These are phyloP conservation scores for Ceratina australensis DNA, from an alignment of 1,140 invertebrate species.

Conservation along the genomic window DNA sequence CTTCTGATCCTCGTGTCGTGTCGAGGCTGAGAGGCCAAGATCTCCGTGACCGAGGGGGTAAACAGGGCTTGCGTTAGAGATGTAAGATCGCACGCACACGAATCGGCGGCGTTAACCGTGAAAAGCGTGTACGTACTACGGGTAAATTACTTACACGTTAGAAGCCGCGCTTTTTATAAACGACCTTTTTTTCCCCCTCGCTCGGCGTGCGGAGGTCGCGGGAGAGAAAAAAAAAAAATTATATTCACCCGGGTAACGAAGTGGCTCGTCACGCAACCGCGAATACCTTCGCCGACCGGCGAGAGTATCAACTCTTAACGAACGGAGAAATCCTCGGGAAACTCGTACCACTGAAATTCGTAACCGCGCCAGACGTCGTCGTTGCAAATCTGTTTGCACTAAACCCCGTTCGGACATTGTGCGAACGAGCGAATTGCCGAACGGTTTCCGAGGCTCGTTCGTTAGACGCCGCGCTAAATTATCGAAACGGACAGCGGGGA, in stretches of 20 bases:
- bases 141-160: conserved; percentile 27
- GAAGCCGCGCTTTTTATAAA: conserved; percentile 42
- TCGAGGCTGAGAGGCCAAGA: conserved; percentile 15
- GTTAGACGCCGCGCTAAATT: not conserved
- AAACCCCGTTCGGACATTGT: no score
- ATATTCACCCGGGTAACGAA: conserved; percentile 8
- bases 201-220: conserved; percentile 18
- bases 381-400: no score
- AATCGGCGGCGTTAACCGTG: conserved; percentile 16
- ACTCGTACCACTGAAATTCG: no score
- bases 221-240: conserved; percentile 12
- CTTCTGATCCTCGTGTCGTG: not conserved
- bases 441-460: not conserved
- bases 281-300: not conserved
- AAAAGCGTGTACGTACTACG: conserved; percentile 20
- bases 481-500: not conserved
- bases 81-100: conserved; percentile 19
- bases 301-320: not conserved
- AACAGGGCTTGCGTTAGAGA: conserved; percentile 7
- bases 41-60: conserved; percentile 17
- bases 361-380: no score
- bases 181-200: conserved; percentile 34
- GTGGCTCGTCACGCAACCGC: conserved; percentile 27
- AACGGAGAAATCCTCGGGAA: no score
- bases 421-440: no score